Base-by-base conservation (phyloP, 2,888 invertebrate genomes). In the Lasioglossum morio region DNA sequence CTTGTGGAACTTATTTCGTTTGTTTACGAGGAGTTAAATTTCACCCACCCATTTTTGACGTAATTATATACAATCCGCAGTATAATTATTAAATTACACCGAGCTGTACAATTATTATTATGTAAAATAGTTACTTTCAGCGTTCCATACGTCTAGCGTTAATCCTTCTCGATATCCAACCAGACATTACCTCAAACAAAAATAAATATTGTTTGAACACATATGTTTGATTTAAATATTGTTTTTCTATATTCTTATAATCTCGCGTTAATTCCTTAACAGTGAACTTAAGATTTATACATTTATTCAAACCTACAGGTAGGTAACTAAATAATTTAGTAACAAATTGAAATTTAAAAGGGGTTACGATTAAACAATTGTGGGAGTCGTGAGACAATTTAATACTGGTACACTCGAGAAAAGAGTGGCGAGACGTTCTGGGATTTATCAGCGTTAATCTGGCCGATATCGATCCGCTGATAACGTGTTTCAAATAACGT, bases 381-480 rank as follows among this genome's bases (percentile, higher is more conserved):
- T 3, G 34, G 3, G 34, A 34, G 34, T 34, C 34, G 34, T 34
- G 34, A 3, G 3, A 34, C 34, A 34, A 34, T 2, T 34, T 34
- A 3, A 34, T 34, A 2, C 34, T 34, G 2, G 34, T 34, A 34
- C 34, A 34, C 34, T 66, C 57, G 57, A 57, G 57, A 30, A 60
- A 82, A 57, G 16, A 63, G 48, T 46, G 48, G 48, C 30, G 16
- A 48, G 72, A n/a, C 72, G 74, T 40, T 70, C 81, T 57, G 37
- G 72, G n/a, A 70, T 57, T 77, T 82, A 88, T 89, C 86, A 75
- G 75, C 12, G 81, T 43, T 86, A 80, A 89, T 84, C 86, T 87
- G 46, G 4, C 37, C 73, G 88, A 84, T 89, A 88, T 89, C 84
- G 84, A 27, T 63, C 16, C 48, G 34, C 40, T 72, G 90, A 89